Conservation (phyloP, 2,797 vertebrate genomes). For the Macropus fuliginosus region DNA sequence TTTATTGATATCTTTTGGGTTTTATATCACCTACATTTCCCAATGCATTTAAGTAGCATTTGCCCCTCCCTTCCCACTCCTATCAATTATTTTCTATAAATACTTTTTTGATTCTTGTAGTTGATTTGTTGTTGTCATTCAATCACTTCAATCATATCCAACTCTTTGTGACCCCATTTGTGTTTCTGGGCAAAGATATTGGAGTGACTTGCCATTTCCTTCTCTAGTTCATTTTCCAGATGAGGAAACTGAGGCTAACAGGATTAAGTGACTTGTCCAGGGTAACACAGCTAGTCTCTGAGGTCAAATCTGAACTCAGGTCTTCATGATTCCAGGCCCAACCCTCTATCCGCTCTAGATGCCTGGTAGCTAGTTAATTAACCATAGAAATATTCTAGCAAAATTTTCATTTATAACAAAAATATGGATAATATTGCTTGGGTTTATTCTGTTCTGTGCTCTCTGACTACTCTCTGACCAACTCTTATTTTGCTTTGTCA, state of each 20-base stretch:
- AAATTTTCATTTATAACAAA: conserved; percentile 11
- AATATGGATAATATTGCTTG: conserved; percentile 26
- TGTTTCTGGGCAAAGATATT: background rate
- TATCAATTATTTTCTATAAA: background rate
- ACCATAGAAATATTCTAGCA: conserved; percentile 53
- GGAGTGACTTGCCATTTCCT: background rate
- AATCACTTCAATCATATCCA: background rate
- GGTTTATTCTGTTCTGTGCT: conserved; percentile 34
- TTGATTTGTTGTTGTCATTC: background rate
- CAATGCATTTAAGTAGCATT: background rate
- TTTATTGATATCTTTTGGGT: background rate
- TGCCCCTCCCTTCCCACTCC: background rate
- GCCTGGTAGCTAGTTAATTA: conserved; percentile 4
- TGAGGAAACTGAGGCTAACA: background rate
- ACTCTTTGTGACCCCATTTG: background rate
- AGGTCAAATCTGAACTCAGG: background rate
- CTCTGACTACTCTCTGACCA: background rate
- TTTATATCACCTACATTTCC: background rate
- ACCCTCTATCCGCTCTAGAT: background rate
- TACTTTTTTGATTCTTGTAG: background rate
- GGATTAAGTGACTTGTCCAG: background rate
- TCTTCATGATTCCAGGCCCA: background rate
- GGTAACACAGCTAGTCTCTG: background rate
- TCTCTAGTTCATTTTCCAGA: background rate
- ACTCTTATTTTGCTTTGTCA: conserved; percentile 25